phyloP scores from a whole-genome alignment of 2,113 vertebrate genomes.

The Gadus macrocephalus region DNA sequence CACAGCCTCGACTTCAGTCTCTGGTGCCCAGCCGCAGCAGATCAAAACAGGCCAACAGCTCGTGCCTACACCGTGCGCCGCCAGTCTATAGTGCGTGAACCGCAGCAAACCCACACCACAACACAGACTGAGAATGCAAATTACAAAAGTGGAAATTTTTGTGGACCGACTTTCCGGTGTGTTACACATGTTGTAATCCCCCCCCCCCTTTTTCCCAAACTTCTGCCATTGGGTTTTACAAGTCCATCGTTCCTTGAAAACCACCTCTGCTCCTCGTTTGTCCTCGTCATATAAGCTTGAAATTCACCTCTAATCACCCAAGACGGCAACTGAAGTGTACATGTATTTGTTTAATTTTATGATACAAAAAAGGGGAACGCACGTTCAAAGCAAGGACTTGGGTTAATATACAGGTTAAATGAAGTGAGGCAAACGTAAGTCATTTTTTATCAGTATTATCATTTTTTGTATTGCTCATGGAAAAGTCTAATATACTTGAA shows the following conservation, averaged over 20 bases:
- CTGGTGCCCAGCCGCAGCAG: constrained; percentile 79
- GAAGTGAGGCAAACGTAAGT: constrained; percentile 47
- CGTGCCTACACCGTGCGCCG: constrained; percentile 81
- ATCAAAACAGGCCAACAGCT: constrained; percentile 76
- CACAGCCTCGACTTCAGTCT: constrained; percentile 72
- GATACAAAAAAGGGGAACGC: constrained; percentile 61
- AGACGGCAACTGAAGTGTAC: constrained; percentile 65
- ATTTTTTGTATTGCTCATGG: constrained; percentile 50
- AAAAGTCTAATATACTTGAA: constrained; percentile 73
- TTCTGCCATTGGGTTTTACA: constrained; percentile 58
- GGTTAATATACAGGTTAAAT: constrained; percentile 47
- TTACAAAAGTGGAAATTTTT: constrained; percentile 65
- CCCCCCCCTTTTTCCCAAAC: constrained; percentile 28
- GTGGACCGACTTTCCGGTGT: constrained; percentile 69
- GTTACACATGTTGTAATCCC: constrained; percentile 60
- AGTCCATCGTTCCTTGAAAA: constrained; percentile 47
- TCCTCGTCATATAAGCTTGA: constrained; percentile 61
- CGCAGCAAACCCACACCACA: constrained; percentile 37
- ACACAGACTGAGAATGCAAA: constrained; percentile 69
- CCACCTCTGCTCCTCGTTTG: constrained; percentile 34
- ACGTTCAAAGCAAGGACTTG: constrained; percentile 58
- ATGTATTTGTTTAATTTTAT: constrained; percentile 65
- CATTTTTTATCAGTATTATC: constrained; percentile 46
- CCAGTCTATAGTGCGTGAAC: constrained; percentile 77
- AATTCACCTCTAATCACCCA: constrained; percentile 57